Base-by-base conservation (phyloP, 2,113 vertebrate genomes). In the Silurus asotus region DNA sequence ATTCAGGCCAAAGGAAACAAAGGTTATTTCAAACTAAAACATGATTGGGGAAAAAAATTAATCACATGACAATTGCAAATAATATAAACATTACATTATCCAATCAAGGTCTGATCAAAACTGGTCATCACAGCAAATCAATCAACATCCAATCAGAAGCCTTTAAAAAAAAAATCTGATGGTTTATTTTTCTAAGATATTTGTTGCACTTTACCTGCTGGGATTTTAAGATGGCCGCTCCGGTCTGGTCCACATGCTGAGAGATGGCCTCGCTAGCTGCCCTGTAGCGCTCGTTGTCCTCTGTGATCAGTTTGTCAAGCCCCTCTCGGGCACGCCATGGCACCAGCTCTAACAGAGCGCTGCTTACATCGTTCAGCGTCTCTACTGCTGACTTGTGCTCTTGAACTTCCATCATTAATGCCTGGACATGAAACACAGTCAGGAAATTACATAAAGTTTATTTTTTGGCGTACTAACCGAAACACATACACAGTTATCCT, bases 311-410 rank as follows among this genome's bases (percentile, higher is more conserved):
- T 88, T 96, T 97, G 92, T 98, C 97, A 8, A 99, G 96, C 5
- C 96, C 95, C 91, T 97, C 98, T 74, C 98, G 94, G 0, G 96
- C 96, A 86, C 97, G 95, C 98, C 98, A 99, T 0, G 98, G 98
- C 51, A 99, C 97, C 87, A 99, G 93, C 84, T 99, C 97, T 91
- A 98, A 91, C 67, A 99, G 95, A 49, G 96, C 96, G 59, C 94
- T 92, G 92, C 97, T 97, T 82, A 97, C 93, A 88, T 98, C 97
- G 83, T 99, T 99, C 86, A 99, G 92, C 19, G 94, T 95, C 89
- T 98, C 97, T 90, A 99, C 51, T 78, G 95, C 91, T 37, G 92
- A 88, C 92, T 96, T 97, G 89, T 94, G 94, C 59, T 92, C 94
- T 91, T 95, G 96, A 49, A 94, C 94, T 92, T 99, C 96, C 87